These are phyloP conservation scores for Ctenoplectra terminalis DNA, from an alignment of 1,140 invertebrate species.

Conservation along the genomic window DNA sequence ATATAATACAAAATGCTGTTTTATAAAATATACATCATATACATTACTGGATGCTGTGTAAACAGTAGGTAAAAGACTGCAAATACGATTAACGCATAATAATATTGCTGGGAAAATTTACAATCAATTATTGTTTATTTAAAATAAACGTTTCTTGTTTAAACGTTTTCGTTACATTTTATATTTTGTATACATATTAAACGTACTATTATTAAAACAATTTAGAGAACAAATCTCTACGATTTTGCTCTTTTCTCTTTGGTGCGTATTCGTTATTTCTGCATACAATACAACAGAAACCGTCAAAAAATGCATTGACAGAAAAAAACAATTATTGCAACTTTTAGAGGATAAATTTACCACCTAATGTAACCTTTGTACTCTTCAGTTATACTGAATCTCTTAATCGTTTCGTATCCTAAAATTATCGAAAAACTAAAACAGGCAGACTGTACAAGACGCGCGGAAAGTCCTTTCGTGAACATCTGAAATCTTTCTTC, in stretches of 20 bases:
- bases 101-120: not conserved
- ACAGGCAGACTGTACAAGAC: slow-evolving; percentile 94
- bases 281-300: not conserved
- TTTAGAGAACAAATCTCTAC: not conserved
- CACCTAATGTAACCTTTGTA: slow-evolving; percentile 91
- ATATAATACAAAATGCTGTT: slow-evolving; percentile 51
- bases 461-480: slow-evolving; percentile 95
- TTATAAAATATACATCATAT: slow-evolving; percentile 2
- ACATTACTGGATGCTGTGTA: not conserved
- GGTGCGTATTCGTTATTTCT: slow-evolving; percentile 10
- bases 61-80: not conserved
- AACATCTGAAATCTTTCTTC: slow-evolving; percentile 94
- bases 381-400: slow-evolving; percentile 93
- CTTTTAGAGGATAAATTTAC: slow-evolving; percentile 83
- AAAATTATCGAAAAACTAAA: slow-evolving; percentile 96
- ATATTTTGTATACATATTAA: not conserved
- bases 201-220: not conserved
- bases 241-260: slow-evolving; percentile 30
- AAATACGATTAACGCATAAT: not conserved
- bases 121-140: not conserved
- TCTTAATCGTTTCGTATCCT: slow-evolving; percentile 97
- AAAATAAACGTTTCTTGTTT: slow-evolving; percentile 13
- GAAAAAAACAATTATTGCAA: slow-evolving; percentile 16
- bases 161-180: not conserved
- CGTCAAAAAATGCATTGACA: slow-evolving; percentile 4